Evolutionary conservation across 2,888 invertebrate genomes (phyloP).

Genomic region (Pristionchus maxplancki): DNA sequence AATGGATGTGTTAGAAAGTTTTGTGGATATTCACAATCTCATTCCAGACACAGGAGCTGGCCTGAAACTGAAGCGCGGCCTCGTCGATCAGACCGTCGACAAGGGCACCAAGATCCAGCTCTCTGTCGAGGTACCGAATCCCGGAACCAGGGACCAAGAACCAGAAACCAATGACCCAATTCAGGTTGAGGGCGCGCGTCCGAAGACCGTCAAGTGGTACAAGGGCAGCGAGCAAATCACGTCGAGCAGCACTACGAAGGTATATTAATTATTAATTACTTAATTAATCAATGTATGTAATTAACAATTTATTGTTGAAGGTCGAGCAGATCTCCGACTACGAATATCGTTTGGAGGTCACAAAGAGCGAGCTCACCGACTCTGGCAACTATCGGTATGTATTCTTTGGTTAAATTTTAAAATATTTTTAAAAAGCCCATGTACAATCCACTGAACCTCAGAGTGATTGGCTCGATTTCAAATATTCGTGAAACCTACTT

Average conservation of each 20-base stretch:
- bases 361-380: constrained; percentile 62
- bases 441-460: too few species aligned
- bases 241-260: constrained; percentile 48
- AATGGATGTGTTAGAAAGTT: too few species aligned
- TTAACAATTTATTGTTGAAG: constrained; percentile 54
- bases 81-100: constrained; percentile 76
- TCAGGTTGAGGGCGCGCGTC: constrained; percentile 84
- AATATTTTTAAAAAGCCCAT: not conserved
- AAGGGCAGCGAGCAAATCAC: constrained; percentile 80
- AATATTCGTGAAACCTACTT: not conserved
- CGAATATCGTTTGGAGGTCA: constrained; percentile 64
- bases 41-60: constrained; percentile 56
- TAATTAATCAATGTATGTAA: not conserved
- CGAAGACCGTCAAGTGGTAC: constrained; percentile 88
- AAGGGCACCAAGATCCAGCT: constrained; percentile 68
- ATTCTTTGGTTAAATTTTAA: not conserved
- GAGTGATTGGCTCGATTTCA: not conserved
- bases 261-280: not conserved
- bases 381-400: constrained; percentile 58
- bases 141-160: not conserved
- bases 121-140: constrained; percentile 79
- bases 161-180: not conserved
- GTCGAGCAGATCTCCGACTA: constrained; percentile 70
- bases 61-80: constrained; percentile 62
- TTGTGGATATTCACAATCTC: too few species aligned